These are phyloP conservation scores for Tholera decimalis DNA, from an alignment of 2,888 invertebrate genomes.

Conservation along the genomic window DNA sequence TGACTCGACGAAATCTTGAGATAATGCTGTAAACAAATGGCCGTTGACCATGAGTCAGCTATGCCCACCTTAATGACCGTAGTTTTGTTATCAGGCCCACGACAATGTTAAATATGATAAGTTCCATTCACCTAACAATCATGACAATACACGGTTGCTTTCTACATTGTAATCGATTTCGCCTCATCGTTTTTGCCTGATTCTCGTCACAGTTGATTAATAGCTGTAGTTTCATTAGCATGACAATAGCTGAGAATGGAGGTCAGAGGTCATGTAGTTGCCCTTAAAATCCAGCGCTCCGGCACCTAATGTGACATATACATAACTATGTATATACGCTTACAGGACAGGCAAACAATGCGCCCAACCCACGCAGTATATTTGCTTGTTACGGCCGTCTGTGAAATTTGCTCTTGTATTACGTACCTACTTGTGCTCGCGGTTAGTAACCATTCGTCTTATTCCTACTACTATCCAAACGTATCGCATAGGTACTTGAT, in stretches of 20 bases:
- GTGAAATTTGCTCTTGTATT: constrained; percentile 79
- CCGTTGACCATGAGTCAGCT: constrained; percentile 65
- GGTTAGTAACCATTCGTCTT: constrained; percentile 69
- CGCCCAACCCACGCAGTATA: constrained; percentile 83
- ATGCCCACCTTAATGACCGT: constrained; percentile 51
- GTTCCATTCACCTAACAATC: constrained; percentile 44
- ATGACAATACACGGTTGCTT: constrained; percentile 49
- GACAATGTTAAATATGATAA: constrained; percentile 50
- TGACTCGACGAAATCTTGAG: constrained; percentile 65
- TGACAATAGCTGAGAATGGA: constrained; percentile 83
- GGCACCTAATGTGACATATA: constrained; percentile 66
- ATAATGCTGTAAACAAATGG: constrained; percentile 61
- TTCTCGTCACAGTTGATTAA: constrained; percentile 78
- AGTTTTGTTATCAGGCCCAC: constrained; percentile 46
- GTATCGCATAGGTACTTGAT: constrained; percentile 65
- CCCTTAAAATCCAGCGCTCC: constrained; percentile 81
- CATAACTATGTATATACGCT: constrained; percentile 65
- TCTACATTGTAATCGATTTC: constrained; percentile 49
- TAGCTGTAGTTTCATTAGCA: constrained; percentile 77
- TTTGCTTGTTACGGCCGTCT: constrained; percentile 78
- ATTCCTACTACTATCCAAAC: constrained; percentile 55
- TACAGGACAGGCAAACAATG: constrained; percentile 83
- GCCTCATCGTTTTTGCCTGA: constrained; percentile 48
- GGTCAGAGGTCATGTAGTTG: constrained; percentile 84
- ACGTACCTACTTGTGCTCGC: constrained; percentile 64